These are phyloP conservation scores for Idaea biselata DNA, from an alignment of 2,888 invertebrate species.

Conservation along the genomic window DNA sequence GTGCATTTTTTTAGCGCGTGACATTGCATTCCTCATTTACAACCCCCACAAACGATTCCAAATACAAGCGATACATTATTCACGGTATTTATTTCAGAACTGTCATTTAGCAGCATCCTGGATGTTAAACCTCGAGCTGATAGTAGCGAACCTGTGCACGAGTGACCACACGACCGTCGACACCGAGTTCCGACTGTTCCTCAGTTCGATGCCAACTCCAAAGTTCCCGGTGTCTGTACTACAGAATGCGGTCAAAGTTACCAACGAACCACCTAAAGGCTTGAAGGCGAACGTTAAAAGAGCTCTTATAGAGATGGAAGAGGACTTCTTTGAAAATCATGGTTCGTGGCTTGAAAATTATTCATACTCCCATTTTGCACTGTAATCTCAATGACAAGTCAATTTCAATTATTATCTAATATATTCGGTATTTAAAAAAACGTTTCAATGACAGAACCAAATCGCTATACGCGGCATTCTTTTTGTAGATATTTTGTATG, in stretches of 20 bases:
- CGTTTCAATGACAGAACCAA: no score
- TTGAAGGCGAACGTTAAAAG: conserved; percentile 92
- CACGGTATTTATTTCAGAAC: conserved; percentile 80
- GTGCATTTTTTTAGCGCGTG: no score
- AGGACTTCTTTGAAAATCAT: conserved; percentile 90
- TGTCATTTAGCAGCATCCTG: conserved; percentile 96
- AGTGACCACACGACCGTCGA: conserved; percentile 84
- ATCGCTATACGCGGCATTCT: no score
- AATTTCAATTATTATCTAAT: no score
- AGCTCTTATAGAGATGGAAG: conserved; percentile 88
- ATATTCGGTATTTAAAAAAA: no score
- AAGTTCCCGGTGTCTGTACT: conserved; percentile 94
- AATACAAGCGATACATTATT: no score
- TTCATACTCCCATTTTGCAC: no score
- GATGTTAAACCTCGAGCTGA: conserved; percentile 91
- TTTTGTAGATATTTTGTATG: no score
- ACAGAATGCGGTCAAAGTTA: conserved; percentile 96
- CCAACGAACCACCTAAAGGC: conserved; percentile 96
- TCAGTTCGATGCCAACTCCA: conserved; percentile 94
- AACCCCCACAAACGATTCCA: no score
- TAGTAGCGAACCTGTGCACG: conserved; percentile 84
- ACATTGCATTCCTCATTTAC: no score
- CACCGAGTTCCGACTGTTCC: conserved; percentile 88
- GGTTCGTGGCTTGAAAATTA: no score
- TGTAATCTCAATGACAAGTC: no score